Base-by-base conservation (phyloP, 1,140 invertebrate genomes). In the Idris sp. region DNA sequence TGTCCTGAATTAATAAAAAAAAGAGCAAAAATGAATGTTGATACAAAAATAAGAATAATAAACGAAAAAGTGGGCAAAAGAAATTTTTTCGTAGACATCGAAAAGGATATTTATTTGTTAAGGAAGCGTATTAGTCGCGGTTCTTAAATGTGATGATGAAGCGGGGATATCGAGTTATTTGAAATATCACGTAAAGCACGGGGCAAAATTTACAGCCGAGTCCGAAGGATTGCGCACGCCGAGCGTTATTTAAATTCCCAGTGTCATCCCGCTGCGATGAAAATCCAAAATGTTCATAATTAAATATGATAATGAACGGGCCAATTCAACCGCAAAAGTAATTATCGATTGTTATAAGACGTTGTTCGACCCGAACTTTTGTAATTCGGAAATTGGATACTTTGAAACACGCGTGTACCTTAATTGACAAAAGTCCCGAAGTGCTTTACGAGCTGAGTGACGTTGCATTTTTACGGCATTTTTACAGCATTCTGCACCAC, bases 271-370 rank as follows among this genome's bases (percentile, higher is more conserved):
- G 84, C 84, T 86, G 84, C 4, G 84, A 77, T 78, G 81, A 85
- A 85, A 85, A 85, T 86, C 78, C 82, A 80, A 86, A 86, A 86
- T 82, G 85, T 86, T 85, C 83, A 84, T 84, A 86, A 86, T 86
- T 86, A 86, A 85, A 86, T 85, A 86, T 86, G 84, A 81, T 86
- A 85, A 86, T 85, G 84, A 83, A 84, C 80, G 78, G 78, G 74
- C 79, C 82, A 80, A 82, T 81, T 84, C 76, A 83, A 83, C 81
- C 80, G 84, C 49, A 80, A 85, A 84, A 85, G n/a, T 82, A 83
- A 86, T 86, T 83, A 86, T 85, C 81, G 83, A 85, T 83, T 81
- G 33, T 68, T 53, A 46, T 53, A 40, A 18, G 10, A 14, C 38
- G 38, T 53, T 26, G 33, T 75, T 59, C 46, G 26, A 43, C 26